Base-by-base conservation (phyloP, 2,113 vertebrate species). In the Pseudopodoces humilis region DNA sequence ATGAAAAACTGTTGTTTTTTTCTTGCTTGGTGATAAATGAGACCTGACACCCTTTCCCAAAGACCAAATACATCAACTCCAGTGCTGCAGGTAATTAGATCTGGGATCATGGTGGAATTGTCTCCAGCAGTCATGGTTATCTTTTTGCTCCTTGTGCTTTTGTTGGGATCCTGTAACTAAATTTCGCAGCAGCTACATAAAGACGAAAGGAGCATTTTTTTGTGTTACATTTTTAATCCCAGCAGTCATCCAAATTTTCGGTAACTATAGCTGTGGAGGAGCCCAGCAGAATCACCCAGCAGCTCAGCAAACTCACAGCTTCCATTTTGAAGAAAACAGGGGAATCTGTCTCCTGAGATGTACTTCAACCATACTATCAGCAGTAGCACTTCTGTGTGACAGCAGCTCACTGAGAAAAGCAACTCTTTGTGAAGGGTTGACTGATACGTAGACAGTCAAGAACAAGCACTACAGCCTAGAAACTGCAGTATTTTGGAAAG, bases 401-500 rank as follows among this genome's bases (percentile, higher is more conserved):
- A 84, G 46, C 43, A 58, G 16, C 71, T 74, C 27, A 56, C 13
- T 2, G 20, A 84, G 44, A 75, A 70, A 79, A 47, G 9, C 43
- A 75, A 81, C 64, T 25, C 17, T 75, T 92, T 55, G 20, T 27
- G 53, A 84, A 81, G 49, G 20, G 25, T 33, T 81, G 63, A 79
- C 37, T 18, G 25, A 60, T 27, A 76, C 0, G 0, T 2, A 49
- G 47, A 33, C 49, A 79, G 30, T 43, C 59, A 47, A 56, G 49
- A 79, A 49, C 17, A 55, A 89, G 58, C 41, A 71, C 14, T 8
- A 14, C 5, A 53, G 49, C 15, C 60, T 53, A 8, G 24, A 79
- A 53, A 15, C 63, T 2, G 2, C 21, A 55, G 33, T 37, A 15
- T 30, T 90, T 91, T 62, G 55, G 52, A 31, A 58, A 41, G 70